A percentile compares a stretch with the other conserved stretches of the same genome.
These are phyloP conservation scores for Etheostoma nigrum DNA, from an alignment of 2,797 vertebrate species.

Conservation along the genomic window DNA sequence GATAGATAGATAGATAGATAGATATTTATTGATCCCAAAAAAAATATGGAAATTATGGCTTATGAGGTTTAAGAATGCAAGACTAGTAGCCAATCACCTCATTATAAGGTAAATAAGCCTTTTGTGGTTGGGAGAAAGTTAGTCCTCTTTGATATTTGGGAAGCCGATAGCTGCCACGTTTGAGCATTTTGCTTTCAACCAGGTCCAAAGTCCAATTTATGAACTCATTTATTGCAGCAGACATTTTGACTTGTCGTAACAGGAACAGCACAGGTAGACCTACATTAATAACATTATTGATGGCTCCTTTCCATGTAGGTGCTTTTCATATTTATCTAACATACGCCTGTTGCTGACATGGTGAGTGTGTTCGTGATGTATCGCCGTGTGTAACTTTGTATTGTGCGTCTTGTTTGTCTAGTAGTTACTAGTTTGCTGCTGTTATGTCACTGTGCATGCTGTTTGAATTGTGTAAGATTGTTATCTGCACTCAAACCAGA, in stretches of 20 bases:
- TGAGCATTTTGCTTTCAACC: too few relatives aligned
- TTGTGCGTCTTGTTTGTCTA: too few relatives aligned
- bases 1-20: too few relatives aligned
- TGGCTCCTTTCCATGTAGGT: background rate
- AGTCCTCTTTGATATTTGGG: background rate
- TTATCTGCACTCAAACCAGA: too few relatives aligned
- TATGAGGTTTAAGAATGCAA: too few relatives aligned
- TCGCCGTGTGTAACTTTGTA: background rate
- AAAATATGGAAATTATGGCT: too few relatives aligned
- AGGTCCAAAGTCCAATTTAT: too few relatives aligned
- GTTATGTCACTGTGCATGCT: background rate
- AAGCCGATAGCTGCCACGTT: background rate
- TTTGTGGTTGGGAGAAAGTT: background rate
- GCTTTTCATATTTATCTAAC: background rate
- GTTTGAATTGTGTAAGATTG: too few relatives aligned
- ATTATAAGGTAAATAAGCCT: background rate
- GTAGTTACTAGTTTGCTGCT: background rate
- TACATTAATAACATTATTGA: background rate
- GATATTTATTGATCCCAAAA: too few relatives aligned
- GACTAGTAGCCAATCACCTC: background rate
- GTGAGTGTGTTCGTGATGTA: background rate
- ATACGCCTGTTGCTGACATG: too few relatives aligned
- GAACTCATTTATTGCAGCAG: background rate
- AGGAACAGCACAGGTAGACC: background rate
- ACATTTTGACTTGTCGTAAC: background rate